These are phyloP conservation scores for Dicentrarchus labrax DNA, from an alignment of 2,113 vertebrate species.

Conservation along the genomic window DNA sequence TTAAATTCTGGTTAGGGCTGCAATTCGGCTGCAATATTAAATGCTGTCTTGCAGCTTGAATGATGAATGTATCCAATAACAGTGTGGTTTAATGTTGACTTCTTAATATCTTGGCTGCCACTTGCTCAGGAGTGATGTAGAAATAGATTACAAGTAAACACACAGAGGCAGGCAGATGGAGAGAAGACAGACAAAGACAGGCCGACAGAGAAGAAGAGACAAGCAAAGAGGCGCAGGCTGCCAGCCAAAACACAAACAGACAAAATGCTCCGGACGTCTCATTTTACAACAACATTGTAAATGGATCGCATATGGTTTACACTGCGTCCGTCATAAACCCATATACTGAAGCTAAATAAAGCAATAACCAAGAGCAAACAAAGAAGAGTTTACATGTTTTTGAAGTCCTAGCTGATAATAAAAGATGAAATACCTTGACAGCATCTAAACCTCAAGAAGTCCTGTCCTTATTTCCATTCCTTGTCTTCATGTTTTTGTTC, in stretches of 20 bases:
- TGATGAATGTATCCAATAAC: conserved; percentile 39
- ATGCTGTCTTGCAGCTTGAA: conserved; percentile 3
- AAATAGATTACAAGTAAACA: conserved; percentile 36
- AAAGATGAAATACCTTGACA: background rate
- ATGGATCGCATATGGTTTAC: conserved; percentile 46
- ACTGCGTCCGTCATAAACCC: conserved; percentile 6
- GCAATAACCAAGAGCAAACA: conserved; percentile 5
- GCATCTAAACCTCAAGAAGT: background rate
- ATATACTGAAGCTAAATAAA: conserved; percentile 30
- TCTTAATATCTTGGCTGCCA: conserved; percentile 38
- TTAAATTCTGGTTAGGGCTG: conserved; percentile 11
- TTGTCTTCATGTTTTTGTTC: background rate
- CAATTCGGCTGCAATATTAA: conserved; percentile 15
- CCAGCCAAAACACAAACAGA: conserved; percentile 43
- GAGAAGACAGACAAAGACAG: conserved; percentile 32
- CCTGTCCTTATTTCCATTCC: too few relatives aligned
- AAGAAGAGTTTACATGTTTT: background rate
- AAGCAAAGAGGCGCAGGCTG: conserved; percentile 21
- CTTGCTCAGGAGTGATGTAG: conserved; percentile 26
- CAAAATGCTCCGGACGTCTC: conserved; percentile 22
- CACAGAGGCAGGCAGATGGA: conserved; percentile 34
- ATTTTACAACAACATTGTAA: conserved; percentile 41
- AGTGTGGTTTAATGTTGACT: background rate
- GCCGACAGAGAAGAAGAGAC: conserved; percentile 6
- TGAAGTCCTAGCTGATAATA: background rate